These are phyloP conservation scores for Apodemus speciosus DNA, from an alignment of 2,113 vertebrate genomes.

Conservation along the genomic window DNA sequence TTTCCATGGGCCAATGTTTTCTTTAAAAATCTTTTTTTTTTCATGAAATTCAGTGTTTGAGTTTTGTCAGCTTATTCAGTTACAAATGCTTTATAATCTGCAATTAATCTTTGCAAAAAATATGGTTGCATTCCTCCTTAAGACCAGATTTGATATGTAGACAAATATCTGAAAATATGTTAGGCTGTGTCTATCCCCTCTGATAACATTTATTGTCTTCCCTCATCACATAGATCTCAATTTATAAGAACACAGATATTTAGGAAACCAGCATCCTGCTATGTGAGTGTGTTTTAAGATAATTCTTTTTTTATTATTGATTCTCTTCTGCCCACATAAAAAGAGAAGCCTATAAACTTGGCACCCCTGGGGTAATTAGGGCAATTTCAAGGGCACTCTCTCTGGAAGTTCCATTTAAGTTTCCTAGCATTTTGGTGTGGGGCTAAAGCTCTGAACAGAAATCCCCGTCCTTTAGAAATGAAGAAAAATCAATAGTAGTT, in stretches of 20 bases:
- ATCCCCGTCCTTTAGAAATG: background rate
- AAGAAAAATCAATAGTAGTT: constrained; percentile 65
- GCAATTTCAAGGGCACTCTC: constrained; percentile 45
- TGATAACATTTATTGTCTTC: background rate
- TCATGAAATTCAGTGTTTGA: background rate
- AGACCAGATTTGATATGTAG: constrained; percentile 7
- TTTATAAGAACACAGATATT: constrained; percentile 7
- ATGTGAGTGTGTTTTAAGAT: background rate
- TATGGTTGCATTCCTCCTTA: background rate
- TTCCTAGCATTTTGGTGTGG: constrained; percentile 45
- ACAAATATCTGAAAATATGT: background rate
- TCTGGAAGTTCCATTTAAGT: constrained; percentile 53
- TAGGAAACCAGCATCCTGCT: constrained; percentile 2
- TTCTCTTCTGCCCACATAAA: constrained; percentile 19
- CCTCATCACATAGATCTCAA: constrained; percentile 24
- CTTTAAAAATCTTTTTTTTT: background rate
- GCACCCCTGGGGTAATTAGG: constrained; percentile 7
- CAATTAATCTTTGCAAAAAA: background rate
- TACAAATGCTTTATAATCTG: background rate
- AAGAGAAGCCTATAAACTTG: background rate
- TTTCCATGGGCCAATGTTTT: background rate
- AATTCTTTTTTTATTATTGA: constrained; percentile 34
- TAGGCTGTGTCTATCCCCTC: background rate
- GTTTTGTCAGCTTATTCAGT: constrained; percentile 20
- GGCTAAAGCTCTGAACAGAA: constrained; percentile 59